Conservation (phyloP, 2,797 vertebrate genomes). For the Onychomys leucogaster region DNA sequence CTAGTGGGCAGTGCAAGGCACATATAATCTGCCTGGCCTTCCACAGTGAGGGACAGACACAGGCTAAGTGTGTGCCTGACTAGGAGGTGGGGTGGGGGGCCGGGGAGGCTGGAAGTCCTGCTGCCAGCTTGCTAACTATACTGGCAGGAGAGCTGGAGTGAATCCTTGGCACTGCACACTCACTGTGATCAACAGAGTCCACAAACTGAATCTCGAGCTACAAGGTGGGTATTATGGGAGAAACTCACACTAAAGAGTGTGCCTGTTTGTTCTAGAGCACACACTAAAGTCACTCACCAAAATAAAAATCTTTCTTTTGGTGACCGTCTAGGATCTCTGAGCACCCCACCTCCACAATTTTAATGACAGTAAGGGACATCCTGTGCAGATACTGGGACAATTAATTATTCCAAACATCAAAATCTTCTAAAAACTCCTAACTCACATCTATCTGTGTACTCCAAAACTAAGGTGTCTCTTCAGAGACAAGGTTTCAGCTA, state of each 20-base stretch:
- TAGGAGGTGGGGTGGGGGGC: background rate
- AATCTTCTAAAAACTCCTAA: conserved; percentile 20
- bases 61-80: background rate
- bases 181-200: conserved; percentile 3
- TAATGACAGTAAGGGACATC: background rate
- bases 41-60: background rate
- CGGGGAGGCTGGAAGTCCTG: background rate
- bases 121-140: background rate
- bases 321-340: background rate
- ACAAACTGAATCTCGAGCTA: background rate
- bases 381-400: background rate
- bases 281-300: background rate
- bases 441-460: background rate
- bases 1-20: background rate
- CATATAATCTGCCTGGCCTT: conserved; percentile 12
- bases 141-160: background rate
- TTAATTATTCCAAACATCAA: background rate
- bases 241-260: background rate
- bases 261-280: background rate
- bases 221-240: background rate
- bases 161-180: background rate
- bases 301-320: background rate
- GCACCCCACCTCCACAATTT: background rate
- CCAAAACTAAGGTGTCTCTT: background rate
- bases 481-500: conserved; percentile 49